phyloP scores from a whole-genome alignment of 1,140 invertebrate genomes.

The Monomorium pharaonis region DNA sequence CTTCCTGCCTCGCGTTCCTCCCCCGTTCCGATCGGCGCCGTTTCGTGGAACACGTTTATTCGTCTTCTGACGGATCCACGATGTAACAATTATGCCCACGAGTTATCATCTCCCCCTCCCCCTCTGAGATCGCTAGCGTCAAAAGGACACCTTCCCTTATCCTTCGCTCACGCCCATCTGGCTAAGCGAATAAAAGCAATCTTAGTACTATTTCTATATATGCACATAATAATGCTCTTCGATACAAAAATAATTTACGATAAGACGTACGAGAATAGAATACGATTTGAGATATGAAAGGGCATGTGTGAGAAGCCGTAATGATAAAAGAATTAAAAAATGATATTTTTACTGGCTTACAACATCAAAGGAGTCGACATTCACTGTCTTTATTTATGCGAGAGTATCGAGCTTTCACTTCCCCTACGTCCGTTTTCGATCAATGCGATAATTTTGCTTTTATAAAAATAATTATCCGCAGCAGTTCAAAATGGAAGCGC shows the following conservation, averaged over 20 bases:
- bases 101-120: slow-evolving; percentile 75
- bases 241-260: neutral
- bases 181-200: slow-evolving; percentile 1
- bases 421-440: neutral
- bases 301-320: neutral
- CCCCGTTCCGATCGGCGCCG: slow-evolving; percentile 3
- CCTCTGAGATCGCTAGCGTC: slow-evolving; percentile 29
- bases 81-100: slow-evolving; percentile 82
- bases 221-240: neutral
- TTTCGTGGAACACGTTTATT: slow-evolving; percentile 58
- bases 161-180: neutral
- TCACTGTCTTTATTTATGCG: neutral
- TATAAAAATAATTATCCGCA: neutral
- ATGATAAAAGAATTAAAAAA: neutral
- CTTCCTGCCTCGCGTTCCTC: slow-evolving; percentile 62
- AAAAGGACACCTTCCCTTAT: slow-evolving; percentile 63
- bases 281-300: neutral
- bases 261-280: neutral
- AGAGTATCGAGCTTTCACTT: neutral
- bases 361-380: neutral
- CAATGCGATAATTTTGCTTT: neutral
- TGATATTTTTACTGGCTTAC: neutral
- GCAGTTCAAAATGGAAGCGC: neutral
- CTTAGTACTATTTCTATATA: neutral
- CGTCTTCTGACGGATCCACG: slow-evolving; percentile 64